These are phyloP conservation scores for Hydrophis major DNA, from an alignment of 2,797 vertebrate species.

Conservation along the genomic window DNA sequence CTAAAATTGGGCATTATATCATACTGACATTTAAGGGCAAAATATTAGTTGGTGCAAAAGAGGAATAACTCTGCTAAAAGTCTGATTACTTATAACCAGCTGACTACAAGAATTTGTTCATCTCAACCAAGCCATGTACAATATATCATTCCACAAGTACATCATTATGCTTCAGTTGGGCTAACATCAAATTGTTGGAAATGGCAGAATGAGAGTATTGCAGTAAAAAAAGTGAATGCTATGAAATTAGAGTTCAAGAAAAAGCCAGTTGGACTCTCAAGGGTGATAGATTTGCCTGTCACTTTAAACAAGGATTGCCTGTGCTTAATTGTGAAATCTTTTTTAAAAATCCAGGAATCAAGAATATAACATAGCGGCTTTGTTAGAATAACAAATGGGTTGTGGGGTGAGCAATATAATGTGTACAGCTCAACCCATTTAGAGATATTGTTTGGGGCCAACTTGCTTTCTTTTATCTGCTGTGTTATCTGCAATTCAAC, in stretches of 20 bases:
- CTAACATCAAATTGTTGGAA: background rate
- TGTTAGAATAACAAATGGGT: background rate
- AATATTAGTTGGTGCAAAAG: background rate
- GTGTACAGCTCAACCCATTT: background rate
- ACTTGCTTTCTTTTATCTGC: background rate
- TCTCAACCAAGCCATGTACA: background rate
- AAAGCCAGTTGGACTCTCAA: background rate
- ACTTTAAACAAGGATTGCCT: background rate
- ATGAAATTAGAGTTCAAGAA: background rate
- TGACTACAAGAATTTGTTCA: background rate
- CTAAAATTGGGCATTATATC: conserved; percentile 7
- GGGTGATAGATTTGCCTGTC: background rate
- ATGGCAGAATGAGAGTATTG: background rate
- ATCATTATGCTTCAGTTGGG: background rate
- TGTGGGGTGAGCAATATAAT: background rate
- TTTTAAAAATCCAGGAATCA: background rate
- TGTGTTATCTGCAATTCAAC: background rate
- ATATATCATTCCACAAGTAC: background rate
- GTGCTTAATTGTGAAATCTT: background rate
- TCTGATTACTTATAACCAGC: background rate
- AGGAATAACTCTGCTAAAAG: background rate
- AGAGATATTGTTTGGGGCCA: background rate
- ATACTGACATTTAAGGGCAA: background rate
- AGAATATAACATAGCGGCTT: background rate
- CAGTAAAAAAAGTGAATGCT: background rate